Evolutionary conservation across 2,113 vertebrate genomes (phyloP).

Genomic region (Electrona antarctica): DNA sequence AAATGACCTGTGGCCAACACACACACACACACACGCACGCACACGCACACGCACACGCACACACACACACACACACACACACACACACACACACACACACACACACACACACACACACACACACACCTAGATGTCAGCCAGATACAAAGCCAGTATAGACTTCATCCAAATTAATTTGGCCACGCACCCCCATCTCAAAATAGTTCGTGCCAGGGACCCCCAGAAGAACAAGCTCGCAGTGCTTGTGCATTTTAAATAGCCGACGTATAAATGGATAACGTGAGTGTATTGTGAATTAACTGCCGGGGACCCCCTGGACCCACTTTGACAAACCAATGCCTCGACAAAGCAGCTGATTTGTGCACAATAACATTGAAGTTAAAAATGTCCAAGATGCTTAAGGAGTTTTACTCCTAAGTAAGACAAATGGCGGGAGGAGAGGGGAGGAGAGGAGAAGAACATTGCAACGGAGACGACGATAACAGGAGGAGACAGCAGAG

Average conservation of each 20-base stretch:
- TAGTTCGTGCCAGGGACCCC: background rate
- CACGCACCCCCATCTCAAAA: too few species aligned
- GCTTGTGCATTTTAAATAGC: too few species aligned
- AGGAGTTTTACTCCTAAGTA: background rate
- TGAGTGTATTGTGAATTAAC: too few species aligned
- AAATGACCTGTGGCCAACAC: slow-evolving; percentile 60
- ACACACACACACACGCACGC: slow-evolving; percentile 28
- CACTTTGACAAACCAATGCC: too few species aligned
- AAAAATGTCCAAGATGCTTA: background rate
- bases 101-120: slow-evolving; percentile 1
- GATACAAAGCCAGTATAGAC: background rate
- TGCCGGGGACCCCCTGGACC: too few species aligned
- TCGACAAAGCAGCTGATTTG: too few species aligned
- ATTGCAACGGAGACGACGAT: background rate
- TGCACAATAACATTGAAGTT: background rate
- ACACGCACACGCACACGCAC: too few species aligned
- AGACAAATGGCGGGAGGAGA: background rate
- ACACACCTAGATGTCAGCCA: background rate
- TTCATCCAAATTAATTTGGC: background rate
- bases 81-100: background rate
- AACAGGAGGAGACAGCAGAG: background rate
- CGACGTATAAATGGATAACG: too few species aligned
- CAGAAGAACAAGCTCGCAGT: background rate
- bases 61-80: background rate
- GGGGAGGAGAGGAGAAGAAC: background rate